Conservation (phyloP, 2,888 invertebrate genomes). For the Gisinianus flammeolus region DNA sequence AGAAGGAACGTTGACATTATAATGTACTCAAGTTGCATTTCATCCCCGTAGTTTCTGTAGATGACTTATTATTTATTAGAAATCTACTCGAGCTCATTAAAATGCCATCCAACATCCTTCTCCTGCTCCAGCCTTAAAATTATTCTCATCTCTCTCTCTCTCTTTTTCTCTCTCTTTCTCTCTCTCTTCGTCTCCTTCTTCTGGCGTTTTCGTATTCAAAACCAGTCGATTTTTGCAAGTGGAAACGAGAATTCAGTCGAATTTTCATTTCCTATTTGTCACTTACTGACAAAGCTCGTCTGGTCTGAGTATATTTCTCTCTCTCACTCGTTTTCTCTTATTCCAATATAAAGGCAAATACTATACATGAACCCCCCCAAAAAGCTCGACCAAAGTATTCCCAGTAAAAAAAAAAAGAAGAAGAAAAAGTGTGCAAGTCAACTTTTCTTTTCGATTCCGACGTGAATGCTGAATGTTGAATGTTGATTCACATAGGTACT, state of each 20-base stretch:
- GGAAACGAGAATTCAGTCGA: conserved; percentile 6
- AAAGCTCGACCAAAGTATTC: too few relatives aligned
- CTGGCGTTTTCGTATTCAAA: conserved; percentile 7
- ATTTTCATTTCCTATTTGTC: conserved; percentile 30
- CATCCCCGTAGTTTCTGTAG: not conserved
- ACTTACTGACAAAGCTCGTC: not conserved
- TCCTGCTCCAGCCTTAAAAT: too few relatives aligned
- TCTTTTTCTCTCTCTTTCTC: not conserved
- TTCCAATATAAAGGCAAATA: too few relatives aligned
- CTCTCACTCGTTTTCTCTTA: too few relatives aligned
- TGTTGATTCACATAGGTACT: not conserved
- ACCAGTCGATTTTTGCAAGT: conserved; percentile 22
- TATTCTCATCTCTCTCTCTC: not conserved
- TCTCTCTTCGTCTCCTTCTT: not conserved
- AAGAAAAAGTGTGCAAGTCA: not conserved
- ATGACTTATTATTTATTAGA: conserved; percentile 19
- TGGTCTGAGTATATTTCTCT: too few relatives aligned
- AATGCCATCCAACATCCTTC: conserved; percentile 1
- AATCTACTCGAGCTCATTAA: not conserved
- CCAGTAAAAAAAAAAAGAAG: not conserved
- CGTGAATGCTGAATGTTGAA: not conserved
- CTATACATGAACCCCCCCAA: too few relatives aligned
- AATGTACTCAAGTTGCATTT: too few relatives aligned
- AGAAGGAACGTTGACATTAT: too few relatives aligned
- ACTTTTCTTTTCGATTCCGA: not conserved